phyloP scores from a whole-genome alignment of 2,888 invertebrate species.

The Hemaris fuciformis region DNA sequence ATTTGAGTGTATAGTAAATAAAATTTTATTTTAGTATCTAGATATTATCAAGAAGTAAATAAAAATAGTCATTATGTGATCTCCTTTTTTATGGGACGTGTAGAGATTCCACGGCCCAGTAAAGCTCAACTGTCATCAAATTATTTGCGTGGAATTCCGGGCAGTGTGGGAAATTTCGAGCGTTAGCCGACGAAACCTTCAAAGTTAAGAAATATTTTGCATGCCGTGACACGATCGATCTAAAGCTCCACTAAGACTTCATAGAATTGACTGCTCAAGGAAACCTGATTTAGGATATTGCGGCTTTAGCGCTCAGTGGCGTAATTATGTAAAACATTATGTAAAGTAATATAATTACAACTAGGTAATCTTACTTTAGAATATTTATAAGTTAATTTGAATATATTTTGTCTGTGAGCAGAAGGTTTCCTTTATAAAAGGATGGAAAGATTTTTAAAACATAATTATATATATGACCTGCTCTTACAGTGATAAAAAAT shows the following conservation, averaged over 20 bases:
- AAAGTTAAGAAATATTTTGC: slow-evolving; percentile 50
- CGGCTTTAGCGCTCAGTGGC: slow-evolving; percentile 10
- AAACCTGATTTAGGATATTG: slow-evolving; percentile 23
- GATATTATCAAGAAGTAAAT: not conserved
- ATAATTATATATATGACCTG: not conserved
- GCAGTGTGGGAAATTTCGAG: slow-evolving; percentile 37
- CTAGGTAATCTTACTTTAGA: not conserved
- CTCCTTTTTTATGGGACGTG: not conserved
- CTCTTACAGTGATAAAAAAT: too few relatives aligned
- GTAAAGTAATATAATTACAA: slow-evolving; percentile 7
- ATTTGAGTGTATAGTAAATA: too few relatives aligned
- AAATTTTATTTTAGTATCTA: not conserved
- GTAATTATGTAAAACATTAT: slow-evolving; percentile 13
- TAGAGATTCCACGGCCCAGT: not conserved
- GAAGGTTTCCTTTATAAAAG: not conserved
- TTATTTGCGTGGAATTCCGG: slow-evolving; percentile 27
- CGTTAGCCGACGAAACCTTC: slow-evolving; percentile 40
- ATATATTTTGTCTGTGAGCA: not conserved
- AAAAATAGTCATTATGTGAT: not conserved
- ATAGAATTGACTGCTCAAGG: slow-evolving; percentile 28
- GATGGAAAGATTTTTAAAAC: not conserved
- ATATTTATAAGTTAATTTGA: slow-evolving; percentile 6
- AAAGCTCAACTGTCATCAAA: slow-evolving; percentile 1
- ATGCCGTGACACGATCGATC: slow-evolving; percentile 40
- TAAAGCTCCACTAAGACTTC: slow-evolving; percentile 43